Conservation (phyloP, 2,113 vertebrate species). For the Grus americana region DNA sequence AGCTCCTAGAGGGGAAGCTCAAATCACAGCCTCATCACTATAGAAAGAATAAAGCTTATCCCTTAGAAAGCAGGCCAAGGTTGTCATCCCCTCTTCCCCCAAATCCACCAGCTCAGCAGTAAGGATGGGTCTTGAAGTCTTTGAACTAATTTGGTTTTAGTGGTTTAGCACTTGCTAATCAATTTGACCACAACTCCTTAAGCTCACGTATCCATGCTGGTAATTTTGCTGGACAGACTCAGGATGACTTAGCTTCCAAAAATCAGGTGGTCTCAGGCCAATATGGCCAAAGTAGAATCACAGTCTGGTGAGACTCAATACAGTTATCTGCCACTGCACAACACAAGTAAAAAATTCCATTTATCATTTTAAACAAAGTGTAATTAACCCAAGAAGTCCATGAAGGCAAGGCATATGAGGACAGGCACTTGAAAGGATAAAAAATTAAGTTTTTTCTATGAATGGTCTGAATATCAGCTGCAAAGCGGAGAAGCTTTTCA, state of each 20-base stretch:
- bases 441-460: not conserved
- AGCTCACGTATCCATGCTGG: not conserved
- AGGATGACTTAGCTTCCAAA: not conserved
- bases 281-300: conserved; percentile 22
- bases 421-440: not conserved
- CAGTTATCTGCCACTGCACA: not conserved
- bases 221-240: not conserved
- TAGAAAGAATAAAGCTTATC: not conserved
- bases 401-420: not conserved
- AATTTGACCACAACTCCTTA: not conserved
- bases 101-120: not conserved
- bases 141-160: not conserved
- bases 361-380: not conserved
- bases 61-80: not conserved
- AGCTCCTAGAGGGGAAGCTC: not conserved
- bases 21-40: not conserved
- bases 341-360: not conserved
- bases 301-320: not conserved
- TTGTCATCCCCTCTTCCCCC: not conserved
- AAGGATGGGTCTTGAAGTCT: not conserved
- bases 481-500: not conserved
- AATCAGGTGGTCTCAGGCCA: conserved; percentile 15
- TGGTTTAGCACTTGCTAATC: not conserved
- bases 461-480: not conserved
- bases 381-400: not conserved